Conservation (phyloP, 2,113 vertebrate species). For the Felis chaus region DNA sequence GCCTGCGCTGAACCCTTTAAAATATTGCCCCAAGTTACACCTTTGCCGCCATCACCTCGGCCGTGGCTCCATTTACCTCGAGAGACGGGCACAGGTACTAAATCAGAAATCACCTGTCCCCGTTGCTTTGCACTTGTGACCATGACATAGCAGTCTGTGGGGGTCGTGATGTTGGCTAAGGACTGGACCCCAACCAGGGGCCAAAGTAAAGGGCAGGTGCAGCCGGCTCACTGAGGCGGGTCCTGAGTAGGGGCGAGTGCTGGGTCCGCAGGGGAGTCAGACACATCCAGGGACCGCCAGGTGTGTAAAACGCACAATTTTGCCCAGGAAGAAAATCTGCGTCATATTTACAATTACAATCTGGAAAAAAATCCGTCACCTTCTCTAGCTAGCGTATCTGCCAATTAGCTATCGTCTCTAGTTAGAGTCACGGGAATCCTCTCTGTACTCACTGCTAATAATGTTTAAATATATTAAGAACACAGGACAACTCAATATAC, state of each 20-base stretch:
- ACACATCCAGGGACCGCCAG: background rate
- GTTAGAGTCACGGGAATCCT: background rate
- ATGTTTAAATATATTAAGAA: background rate
- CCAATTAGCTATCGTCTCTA: too few species aligned
- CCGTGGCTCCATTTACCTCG: background rate
- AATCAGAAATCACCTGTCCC: too few species aligned
- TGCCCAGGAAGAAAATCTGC: background rate
- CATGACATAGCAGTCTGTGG: background rate
- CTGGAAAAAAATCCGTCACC: background rate
- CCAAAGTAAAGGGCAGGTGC: background rate
- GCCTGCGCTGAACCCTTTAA: background rate
- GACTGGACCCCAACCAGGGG: background rate
- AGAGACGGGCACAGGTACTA: rapidly evolving
- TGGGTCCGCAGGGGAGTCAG: background rate
- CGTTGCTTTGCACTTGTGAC: rapidly evolving
- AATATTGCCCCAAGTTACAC: background rate
- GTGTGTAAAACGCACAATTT: background rate
- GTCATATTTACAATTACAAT: background rate
- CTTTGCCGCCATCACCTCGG: rapidly evolving
- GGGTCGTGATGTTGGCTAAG: background rate
- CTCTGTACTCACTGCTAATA: background rate
- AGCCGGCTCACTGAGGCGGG: background rate
- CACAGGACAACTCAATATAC: background rate
- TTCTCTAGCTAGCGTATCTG: background rate
- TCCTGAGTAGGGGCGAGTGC: too few species aligned